phyloP scores from a whole-genome alignment of 2,888 invertebrate genomes.

The Mythimna impura region DNA sequence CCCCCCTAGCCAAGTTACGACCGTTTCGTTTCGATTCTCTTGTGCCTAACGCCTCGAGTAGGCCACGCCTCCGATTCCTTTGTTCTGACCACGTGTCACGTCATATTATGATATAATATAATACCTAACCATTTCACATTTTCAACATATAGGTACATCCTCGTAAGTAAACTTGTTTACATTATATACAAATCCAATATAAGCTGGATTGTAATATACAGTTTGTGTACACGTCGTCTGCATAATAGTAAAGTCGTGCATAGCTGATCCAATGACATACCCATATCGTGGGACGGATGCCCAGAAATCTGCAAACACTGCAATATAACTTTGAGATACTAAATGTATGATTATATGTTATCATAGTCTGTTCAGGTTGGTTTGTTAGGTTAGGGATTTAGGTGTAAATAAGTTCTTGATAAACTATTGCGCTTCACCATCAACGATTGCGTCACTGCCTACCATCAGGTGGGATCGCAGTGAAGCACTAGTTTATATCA shows the following conservation, averaged over 20 bases:
- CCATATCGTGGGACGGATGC: not conserved
- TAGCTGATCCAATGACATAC: slow-evolving; percentile 72
- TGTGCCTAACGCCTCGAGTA: too few relatives aligned
- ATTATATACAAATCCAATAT: slow-evolving; percentile 68
- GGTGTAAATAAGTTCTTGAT: too few relatives aligned
- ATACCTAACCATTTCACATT: not conserved
- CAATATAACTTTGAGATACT: slow-evolving; percentile 22
- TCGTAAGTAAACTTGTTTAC: slow-evolving; percentile 45
- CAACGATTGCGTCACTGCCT: too few relatives aligned
- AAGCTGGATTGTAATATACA: slow-evolving; percentile 69
- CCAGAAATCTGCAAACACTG: slow-evolving; percentile 12
- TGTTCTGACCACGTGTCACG: too few relatives aligned
- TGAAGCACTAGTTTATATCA: too few relatives aligned
- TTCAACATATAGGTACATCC: not conserved
- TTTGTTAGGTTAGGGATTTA: too few relatives aligned
- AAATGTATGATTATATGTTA: not conserved
- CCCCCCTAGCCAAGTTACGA: too few relatives aligned
- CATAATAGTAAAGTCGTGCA: slow-evolving; percentile 70
- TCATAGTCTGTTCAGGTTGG: not conserved
- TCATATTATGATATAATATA: too few relatives aligned
- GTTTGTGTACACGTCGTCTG: slow-evolving; percentile 37
- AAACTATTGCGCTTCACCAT: too few relatives aligned
- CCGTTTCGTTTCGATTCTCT: too few relatives aligned
- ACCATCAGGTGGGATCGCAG: too few relatives aligned
- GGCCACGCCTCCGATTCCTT: too few relatives aligned